phyloP scores from a whole-genome alignment of 2,888 invertebrate genomes.

The Perizoma affinitatum region DNA sequence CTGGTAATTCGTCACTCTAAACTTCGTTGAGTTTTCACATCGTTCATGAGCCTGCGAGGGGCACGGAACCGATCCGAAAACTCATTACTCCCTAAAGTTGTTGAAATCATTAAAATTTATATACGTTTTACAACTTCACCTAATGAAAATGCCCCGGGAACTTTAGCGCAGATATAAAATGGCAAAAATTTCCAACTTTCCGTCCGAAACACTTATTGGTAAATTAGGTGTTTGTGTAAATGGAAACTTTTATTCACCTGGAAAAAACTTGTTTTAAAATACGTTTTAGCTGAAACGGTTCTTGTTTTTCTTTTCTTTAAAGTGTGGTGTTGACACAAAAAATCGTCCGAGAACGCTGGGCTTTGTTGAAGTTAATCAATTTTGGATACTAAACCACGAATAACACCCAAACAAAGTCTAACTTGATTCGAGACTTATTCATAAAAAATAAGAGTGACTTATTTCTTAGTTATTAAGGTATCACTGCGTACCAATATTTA shows the following conservation, averaged over 20 bases:
- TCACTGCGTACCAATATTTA: too few species aligned
- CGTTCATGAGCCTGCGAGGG: constrained; percentile 45
- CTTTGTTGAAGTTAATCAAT: constrained; percentile 6
- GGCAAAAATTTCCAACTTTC: constrained; percentile 38
- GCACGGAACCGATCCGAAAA: constrained; percentile 50
- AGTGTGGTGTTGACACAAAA: constrained; percentile 8
- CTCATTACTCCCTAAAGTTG: constrained; percentile 69
- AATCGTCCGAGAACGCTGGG: background rate
- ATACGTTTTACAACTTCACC: constrained; percentile 61
- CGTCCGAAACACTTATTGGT: constrained; percentile 39
- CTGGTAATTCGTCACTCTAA: constrained; percentile 54
- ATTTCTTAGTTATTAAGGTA: too few species aligned
- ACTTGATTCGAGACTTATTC: background rate
- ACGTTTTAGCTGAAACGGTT: constrained; percentile 9
- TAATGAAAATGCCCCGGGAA: constrained; percentile 65
- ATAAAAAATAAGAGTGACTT: too few species aligned
- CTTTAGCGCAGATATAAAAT: constrained; percentile 48
- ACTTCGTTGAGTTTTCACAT: constrained; percentile 53
- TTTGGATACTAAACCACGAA: constrained; percentile 9
- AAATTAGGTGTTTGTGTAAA: constrained; percentile 38
- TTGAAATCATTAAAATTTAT: constrained; percentile 74
- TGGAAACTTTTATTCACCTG: constrained; percentile 32
- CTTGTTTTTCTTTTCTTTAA: constrained; percentile 15
- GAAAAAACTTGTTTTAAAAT: constrained; percentile 24
- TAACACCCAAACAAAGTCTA: constrained; percentile 6